Evolutionary conservation across 2,888 invertebrate genomes (phyloP).

Genomic region (Platerodrilus igneus): DNA sequence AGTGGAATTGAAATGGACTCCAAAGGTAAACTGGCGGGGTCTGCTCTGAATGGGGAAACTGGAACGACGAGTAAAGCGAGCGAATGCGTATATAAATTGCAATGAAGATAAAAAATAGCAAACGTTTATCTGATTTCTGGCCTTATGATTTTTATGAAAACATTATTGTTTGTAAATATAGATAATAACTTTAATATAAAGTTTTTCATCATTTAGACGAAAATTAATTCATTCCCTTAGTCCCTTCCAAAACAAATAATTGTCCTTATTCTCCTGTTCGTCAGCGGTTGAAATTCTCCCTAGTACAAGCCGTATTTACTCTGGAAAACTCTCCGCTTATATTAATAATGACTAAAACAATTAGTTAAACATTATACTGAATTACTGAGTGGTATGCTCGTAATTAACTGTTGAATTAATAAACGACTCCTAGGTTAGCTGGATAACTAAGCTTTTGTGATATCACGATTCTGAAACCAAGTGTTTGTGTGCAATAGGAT

Average conservation of each 20-base stretch:
- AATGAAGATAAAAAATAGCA: too few relatives aligned
- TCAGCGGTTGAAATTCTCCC: conserved; percentile 8
- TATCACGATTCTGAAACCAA: too few relatives aligned
- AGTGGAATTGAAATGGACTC: conserved; percentile 52
- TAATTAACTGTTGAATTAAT: conserved; percentile 45
- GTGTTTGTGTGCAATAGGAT: too few relatives aligned
- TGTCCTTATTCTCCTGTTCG: conserved; percentile 15
- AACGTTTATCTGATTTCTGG: not conserved
- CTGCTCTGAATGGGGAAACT: conserved; percentile 26
- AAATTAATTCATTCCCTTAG: not conserved
- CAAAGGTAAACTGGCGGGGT: conserved; percentile 46
- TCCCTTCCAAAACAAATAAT: not conserved
- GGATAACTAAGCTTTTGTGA: too few relatives aligned
- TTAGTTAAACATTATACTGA: conserved; percentile 49
- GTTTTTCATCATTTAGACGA: too few relatives aligned
- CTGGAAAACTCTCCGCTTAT: conserved; percentile 36
- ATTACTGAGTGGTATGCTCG: conserved; percentile 40
- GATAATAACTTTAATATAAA: too few relatives aligned
- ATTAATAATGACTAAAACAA: conserved; percentile 48
- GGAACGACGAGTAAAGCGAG: conserved; percentile 25
- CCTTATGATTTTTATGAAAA: too few relatives aligned
- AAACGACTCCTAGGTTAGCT: conserved; percentile 32
- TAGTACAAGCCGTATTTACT: conserved; percentile 31
- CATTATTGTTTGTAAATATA: too few relatives aligned
- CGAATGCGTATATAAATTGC: conserved; percentile 12